Evolutionary conservation across 1,140 invertebrate genomes (phyloP), one percentile per base, ranked within the genome.

Genomic region (Drosophila equinoxialis): DNA sequence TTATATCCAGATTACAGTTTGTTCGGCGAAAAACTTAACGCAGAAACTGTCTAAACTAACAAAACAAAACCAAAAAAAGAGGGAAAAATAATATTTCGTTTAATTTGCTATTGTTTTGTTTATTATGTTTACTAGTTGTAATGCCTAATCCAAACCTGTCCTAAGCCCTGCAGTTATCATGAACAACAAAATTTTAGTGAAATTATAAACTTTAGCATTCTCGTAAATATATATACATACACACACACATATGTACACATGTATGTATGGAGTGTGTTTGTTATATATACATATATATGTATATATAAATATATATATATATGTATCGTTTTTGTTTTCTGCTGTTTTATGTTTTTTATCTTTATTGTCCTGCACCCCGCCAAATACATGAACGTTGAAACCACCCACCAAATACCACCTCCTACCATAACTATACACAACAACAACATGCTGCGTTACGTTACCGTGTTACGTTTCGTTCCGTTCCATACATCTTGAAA

Each of bases 11-110:
- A 57, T 64, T 62, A 39, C 37, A 39, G 69, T 85, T 55, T 60
- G 30, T 62, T 70, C 84, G 83, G 84, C 80, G 84, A 89, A 89
- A 84, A 89, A 89, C 74, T 89, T 89, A 89, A 89, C 84, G 89
- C 84, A 62, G 8, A 69, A 72, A 55, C 51, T 71, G 57, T 23
- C 41, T 58, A 65, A 73, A 69, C 6, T 48, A 51, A 51, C 3
- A 8, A n/a, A n/a, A 45, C 11, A 42, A 41, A 48, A 37, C 20
- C 65, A 37, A 61, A 41, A 63, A 41, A 75, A 39, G 58, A 73
- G 51, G 30, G 37, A 41, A 62, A 73, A 77, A 74, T 51, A 37
- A 55, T 65, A 48, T 73, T 61, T 55, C 1, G 11, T 65, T 69
- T 61, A 37, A 55, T 66, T 65, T 3, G 48, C 26, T 35, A 20